Base-by-base conservation (phyloP, 2,797 vertebrate species). In the Paedocypris micromegethes region DNA sequence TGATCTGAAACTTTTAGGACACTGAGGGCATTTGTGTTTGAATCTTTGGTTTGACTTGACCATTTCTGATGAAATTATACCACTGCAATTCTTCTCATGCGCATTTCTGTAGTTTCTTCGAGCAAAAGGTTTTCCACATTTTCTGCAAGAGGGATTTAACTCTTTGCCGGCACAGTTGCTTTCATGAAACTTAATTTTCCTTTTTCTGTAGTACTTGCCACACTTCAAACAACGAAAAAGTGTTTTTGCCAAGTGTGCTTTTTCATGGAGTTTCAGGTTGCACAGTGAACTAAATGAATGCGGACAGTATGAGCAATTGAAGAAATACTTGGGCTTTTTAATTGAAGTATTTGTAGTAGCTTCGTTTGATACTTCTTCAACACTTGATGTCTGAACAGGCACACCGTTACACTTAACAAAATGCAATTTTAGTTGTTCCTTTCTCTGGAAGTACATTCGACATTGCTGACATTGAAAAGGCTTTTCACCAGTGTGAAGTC, bases 401-500 rank as follows among this genome's bases (percentile, higher is more conserved):
- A n/a, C 7, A 6, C 56, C 64, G 6, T 70, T 50, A 72, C 89
- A 92, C 4, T 77, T 86, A 46, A 76, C 64, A 8, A 50, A 39
- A 66, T 92, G 90, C 64, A 77, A 23, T 76, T 73, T 68, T 37
- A 86, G 75, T 53, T 71, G 75, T 54, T 82, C 64, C 9, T 77
- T 58, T 42, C 81, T 75, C 58, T 80, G 75, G 80, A 90, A 91
- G 68, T 74, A 72, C 72, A 70, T 84, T 72, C 84, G 86, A 83
- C 90, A 92, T 6, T 50, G 66, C 4, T 6, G 40, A 67, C 90
- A 92, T 3, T 80, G 74, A 64, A 82, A 83, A 40, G 86, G 72
- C 73, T 86, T 89, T 70, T 84, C 82, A 55, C 86, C 86, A 6
- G 85, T 85, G 67, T 92, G 90, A 62, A 67, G 79, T 47, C 78